These are phyloP conservation scores for Zaprionus africanus DNA, from an alignment of 1,140 invertebrate genomes.

Conservation along the genomic window DNA sequence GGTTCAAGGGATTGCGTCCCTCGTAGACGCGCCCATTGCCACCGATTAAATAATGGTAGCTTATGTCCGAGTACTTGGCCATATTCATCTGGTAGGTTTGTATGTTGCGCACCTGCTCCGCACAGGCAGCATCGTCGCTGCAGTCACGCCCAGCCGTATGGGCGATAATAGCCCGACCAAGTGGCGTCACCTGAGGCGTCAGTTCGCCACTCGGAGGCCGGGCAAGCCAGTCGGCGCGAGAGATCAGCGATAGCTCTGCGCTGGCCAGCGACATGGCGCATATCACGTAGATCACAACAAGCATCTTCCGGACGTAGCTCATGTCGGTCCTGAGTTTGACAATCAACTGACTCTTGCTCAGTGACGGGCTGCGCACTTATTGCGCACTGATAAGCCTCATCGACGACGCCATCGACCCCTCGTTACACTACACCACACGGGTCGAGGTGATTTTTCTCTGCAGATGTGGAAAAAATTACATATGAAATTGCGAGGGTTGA, in stretches of 20 bases:
- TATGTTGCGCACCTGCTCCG: slow-evolving; percentile 84
- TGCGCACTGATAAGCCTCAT: slow-evolving; percentile 53
- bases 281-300: slow-evolving; percentile 1
- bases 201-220: slow-evolving; percentile 84
- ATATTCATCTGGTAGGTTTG: slow-evolving; percentile 86
- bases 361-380: slow-evolving; percentile 39
- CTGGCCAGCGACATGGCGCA: slow-evolving; percentile 9
- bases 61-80: slow-evolving; percentile 85
- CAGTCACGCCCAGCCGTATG: slow-evolving; percentile 86
- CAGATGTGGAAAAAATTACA: not conserved
- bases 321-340: slow-evolving; percentile 33
- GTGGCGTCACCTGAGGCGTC: slow-evolving; percentile 83
- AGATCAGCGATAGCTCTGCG: slow-evolving; percentile 58
- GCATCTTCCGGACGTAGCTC: slow-evolving; percentile 29
- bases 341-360: slow-evolving; percentile 42
- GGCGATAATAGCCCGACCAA: slow-evolving; percentile 85
- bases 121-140: slow-evolving; percentile 80
- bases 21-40: slow-evolving; percentile 88
- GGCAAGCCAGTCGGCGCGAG: slow-evolving; percentile 86
- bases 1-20: slow-evolving; percentile 86
- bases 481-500: not conserved
- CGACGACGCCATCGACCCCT: slow-evolving; percentile 8
- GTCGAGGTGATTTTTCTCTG: slow-evolving; percentile 49
- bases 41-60: slow-evolving; percentile 88
- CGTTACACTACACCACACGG: slow-evolving; percentile 12